Evolutionary conservation across 2,113 vertebrate species (phyloP).

Genomic region (Nothobranchius kuhntae): DNA sequence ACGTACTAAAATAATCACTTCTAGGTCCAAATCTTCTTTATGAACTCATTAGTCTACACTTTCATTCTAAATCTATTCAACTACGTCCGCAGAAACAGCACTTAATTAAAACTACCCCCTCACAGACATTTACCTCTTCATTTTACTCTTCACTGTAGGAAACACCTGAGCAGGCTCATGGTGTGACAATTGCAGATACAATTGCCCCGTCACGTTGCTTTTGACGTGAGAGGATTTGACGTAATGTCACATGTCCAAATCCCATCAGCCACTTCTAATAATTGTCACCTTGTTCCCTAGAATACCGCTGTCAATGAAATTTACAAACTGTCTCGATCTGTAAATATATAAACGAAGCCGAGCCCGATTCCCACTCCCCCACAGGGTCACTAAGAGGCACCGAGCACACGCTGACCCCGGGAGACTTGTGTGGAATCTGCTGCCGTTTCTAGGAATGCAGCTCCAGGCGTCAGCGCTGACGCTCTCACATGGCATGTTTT

Average conservation of each 20-base stretch:
- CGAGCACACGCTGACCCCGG: constrained; percentile 4
- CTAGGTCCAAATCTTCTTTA: too few relatives aligned
- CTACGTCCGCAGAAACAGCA: too few relatives aligned
- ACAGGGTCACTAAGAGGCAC: background rate
- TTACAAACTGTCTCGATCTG: constrained; percentile 8
- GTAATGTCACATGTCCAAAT: background rate
- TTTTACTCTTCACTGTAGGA: background rate
- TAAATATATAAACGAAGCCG: constrained; percentile 11
- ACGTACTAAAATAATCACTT: too few relatives aligned
- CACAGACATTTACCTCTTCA: constrained; percentile 8
- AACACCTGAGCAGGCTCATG: background rate
- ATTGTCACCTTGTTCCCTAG: background rate
- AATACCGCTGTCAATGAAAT: constrained; percentile 17
- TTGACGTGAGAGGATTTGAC: constrained; percentile 7
- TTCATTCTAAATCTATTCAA: too few relatives aligned
- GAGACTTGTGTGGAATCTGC: constrained; percentile 30
- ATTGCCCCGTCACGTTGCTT: constrained; percentile 8
- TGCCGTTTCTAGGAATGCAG: constrained; percentile 34
- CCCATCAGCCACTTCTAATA: constrained; percentile 9
- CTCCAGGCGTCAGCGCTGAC: constrained; percentile 47
- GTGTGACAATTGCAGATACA: background rate
- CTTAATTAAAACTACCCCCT: background rate
- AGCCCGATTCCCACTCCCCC: background rate
- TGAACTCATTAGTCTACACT: too few relatives aligned
- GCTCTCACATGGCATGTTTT: constrained; percentile 18